These are phyloP conservation scores for Cyprichromis sp. DNA, from an alignment of 2,113 vertebrate genomes.

Conservation along the genomic window DNA sequence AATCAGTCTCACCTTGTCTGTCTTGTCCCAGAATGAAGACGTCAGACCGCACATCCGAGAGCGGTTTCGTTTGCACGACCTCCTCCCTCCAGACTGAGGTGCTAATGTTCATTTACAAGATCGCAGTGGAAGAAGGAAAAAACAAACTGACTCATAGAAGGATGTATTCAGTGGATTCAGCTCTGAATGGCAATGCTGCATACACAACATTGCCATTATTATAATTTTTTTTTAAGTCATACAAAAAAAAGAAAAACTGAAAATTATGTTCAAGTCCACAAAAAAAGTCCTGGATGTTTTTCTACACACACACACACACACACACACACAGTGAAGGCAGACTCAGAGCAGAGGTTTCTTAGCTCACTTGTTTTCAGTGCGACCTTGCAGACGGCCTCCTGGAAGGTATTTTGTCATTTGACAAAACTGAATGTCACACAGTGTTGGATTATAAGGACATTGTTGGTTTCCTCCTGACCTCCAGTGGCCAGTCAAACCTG, in stretches of 20 bases:
- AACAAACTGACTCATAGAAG: neutral
- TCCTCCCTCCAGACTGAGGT: constrained; percentile 93
- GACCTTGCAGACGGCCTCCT: constrained; percentile 10
- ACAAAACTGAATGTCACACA: constrained; percentile 57
- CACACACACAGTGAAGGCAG: neutral
- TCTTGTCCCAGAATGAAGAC: constrained; percentile 84
- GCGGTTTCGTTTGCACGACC: constrained; percentile 94
- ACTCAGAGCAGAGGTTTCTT: constrained; percentile 23
- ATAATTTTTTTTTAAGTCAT: neutral
- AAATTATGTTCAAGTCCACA: neutral
- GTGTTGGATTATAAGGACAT: constrained; percentile 54
- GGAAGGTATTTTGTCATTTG: constrained; percentile 25
- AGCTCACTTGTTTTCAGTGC: neutral
- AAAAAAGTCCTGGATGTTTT: constrained; percentile 33
- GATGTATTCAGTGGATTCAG: neutral
- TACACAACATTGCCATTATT: constrained; percentile 12
- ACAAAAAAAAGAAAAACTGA: neutral
- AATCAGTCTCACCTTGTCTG: neutral
- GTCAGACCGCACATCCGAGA: constrained; percentile 95
- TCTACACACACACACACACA: neutral
- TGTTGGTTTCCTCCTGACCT: constrained; percentile 33
- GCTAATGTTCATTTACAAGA: neutral
- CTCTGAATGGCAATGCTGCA: neutral
- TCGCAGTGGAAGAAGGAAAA: neutral
- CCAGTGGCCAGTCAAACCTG: constrained; percentile 50